Evolutionary conservation across 2,888 invertebrate species (phyloP), one percentile per base, ranked within the genome.

Genomic region (Druceiella hillmani): DNA sequence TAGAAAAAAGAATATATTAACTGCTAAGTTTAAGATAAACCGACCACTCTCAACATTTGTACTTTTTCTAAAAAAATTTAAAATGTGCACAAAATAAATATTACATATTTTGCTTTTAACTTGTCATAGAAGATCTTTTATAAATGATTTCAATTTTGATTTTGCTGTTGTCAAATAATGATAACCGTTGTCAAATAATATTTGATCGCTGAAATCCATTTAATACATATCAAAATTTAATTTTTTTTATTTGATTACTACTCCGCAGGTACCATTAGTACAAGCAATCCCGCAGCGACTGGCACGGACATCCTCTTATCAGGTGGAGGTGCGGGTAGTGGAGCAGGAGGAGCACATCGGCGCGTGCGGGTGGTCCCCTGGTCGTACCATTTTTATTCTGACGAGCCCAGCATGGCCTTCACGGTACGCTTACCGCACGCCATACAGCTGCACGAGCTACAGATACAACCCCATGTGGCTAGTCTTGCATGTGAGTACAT

Each of bases 311-410:
- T 90, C 42, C 73, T 95, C 22, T 85, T 95, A n/a, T n/a, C n/a
- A 47, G 86, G 89, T 55, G 84, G 65, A 46, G 46, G 55, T 46
- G 52, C 58, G 58, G 57, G 54, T 43, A 84, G 88, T 57, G 80
- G 84, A 34, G 78, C 81, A 2, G 77, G 78, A 47, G 83, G 88
- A 0, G 84, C 90, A 3, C 87, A 88, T 55, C 75, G 91, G 26
- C 73, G 94, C 25, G 87, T 91, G 13, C 77, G 93, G 41, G 87
- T 89, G 2, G 87, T 94, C 3, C 86, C 92, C n/a, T 95, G 94
- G 94, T 87, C 88, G 17, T 93, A 94, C 66, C 90, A 94, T 69
- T 95, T 92, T 69, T 92, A 90, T 67, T 88, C 89, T 17, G 91
- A 69, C 54, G 69, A 93, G 64, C 84, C 85, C 24, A 89, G 87